phyloP scores from a whole-genome alignment of 2,113 vertebrate genomes.

The Poeciliopsis retropinna region DNA sequence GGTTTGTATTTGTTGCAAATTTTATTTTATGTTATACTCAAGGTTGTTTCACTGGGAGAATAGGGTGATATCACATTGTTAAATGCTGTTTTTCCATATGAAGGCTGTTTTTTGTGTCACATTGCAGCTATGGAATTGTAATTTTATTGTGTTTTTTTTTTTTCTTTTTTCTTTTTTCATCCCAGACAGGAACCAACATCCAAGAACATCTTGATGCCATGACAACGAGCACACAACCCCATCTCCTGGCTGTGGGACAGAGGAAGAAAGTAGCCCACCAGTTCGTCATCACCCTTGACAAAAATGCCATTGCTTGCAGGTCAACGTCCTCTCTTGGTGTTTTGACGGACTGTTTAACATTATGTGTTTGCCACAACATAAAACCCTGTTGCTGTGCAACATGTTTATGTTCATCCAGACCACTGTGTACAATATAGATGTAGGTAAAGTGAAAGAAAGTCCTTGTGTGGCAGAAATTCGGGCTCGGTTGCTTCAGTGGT shows the following conservation, averaged over 20 bases:
- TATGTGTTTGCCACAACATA: too few relatives aligned
- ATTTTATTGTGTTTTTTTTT: too few relatives aligned
- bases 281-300: conserved; percentile 2
- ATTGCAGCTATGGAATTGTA: not conserved
- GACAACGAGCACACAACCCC: not conserved
- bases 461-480: conserved; percentile 33
- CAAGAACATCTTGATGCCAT: conserved; percentile 37
- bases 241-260: conserved; percentile 7
- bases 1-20: not conserved
- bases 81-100: too few relatives aligned
- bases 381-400: conserved; percentile 3
- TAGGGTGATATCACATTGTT: too few relatives aligned
- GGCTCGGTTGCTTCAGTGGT: conserved; percentile 43
- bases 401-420: not conserved
- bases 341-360: too few relatives aligned
- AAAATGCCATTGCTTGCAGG: too few relatives aligned
- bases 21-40: too few relatives aligned
- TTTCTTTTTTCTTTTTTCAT: not conserved
- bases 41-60: too few relatives aligned
- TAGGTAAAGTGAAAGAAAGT: conserved; percentile 29
- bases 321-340: too few relatives aligned
- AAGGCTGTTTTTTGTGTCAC: too few relatives aligned
- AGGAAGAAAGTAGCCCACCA: conserved; percentile 23
- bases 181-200: conserved; percentile 34
- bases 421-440: conserved; percentile 18